A percentile compares a stretch with the other conserved stretches of the same genome.
Conservation (phyloP, 2,888 invertebrate genomes). For the Sphaerophoria taeniata region DNA sequence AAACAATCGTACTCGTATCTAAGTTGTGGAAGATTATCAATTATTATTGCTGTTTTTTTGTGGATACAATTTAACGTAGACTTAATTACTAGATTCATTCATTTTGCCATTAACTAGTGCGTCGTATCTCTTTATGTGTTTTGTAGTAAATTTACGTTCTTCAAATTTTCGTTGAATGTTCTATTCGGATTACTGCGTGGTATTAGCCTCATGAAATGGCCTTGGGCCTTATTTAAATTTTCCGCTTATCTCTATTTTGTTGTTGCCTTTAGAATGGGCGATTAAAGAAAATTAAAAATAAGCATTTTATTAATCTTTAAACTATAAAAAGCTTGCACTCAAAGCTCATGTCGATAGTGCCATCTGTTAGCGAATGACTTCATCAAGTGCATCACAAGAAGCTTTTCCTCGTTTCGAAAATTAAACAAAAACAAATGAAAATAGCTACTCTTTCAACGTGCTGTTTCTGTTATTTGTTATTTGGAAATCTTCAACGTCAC, state of each 20-base stretch:
- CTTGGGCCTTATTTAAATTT: constrained; percentile 2
- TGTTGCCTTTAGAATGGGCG: neutral
- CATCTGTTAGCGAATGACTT: constrained; percentile 57
- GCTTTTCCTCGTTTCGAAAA: constrained; percentile 19
- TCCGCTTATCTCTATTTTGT: neutral
- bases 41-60: neutral
- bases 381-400: constrained; percentile 1
- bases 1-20: constrained; percentile 9
- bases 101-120: neutral
- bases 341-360: constrained; percentile 35
- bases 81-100: neutral
- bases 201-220: neutral
- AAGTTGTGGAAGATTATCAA: neutral
- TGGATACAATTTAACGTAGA: neutral
- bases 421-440: constrained; percentile 1
- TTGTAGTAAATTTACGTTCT: neutral
- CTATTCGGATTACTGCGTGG: neutral
- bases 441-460: neutral
- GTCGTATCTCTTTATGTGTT: neutral
- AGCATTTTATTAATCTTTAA: constrained; percentile 1
- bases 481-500: too few species aligned
- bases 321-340: constrained; percentile 4
- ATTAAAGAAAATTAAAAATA: neutral
- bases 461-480: too few species aligned
- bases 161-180: too few species aligned